Percentiles rank a stretch among this genome's conserved stretches.
Evolutionary conservation across 2,797 vertebrate genomes (phyloP).

Genomic region (Decapterus maruadsi): DNA sequence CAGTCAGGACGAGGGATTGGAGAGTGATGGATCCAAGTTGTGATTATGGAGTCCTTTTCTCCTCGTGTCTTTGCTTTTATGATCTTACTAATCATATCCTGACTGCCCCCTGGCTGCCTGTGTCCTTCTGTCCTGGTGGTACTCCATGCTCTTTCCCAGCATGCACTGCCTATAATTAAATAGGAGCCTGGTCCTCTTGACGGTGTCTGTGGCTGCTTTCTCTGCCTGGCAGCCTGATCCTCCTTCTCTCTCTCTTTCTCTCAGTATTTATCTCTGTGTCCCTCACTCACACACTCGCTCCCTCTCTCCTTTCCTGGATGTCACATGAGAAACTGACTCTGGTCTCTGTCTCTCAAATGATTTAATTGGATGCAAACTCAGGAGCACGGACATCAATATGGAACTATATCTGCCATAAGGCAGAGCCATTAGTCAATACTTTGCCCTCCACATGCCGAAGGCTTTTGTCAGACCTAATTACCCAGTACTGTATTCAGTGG

Average conservation of each 20-base stretch:
- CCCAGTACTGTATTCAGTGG: conserved; percentile 79
- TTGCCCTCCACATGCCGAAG: conserved; percentile 75
- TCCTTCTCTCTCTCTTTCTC: conserved; percentile 25
- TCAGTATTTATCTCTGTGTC: conserved; percentile 29
- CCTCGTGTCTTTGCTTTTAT: conserved; percentile 82
- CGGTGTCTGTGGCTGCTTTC: conserved; percentile 72
- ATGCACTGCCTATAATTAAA: conserved; percentile 84
- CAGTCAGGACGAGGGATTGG: conserved; percentile 73
- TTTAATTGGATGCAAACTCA: conserved; percentile 87
- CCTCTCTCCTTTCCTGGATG: conserved; percentile 68
- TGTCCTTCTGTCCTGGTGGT: conserved; percentile 82
- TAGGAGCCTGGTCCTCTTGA: conserved; percentile 76
- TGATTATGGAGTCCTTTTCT: conserved; percentile 79
- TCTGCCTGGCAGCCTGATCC: conserved; percentile 72
- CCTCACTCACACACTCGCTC: conserved; percentile 47
- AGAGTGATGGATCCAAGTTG: conserved; percentile 74
- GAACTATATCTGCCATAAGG: conserved; percentile 84
- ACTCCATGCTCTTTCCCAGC: conserved; percentile 76
- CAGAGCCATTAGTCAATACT: conserved; percentile 84
- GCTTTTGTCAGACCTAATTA: conserved; percentile 86
- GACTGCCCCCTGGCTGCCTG: conserved; percentile 79
- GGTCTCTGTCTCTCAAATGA: conserved; percentile 84
- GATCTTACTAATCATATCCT: conserved; percentile 83
- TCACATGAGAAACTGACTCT: conserved; percentile 82
- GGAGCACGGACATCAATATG: conserved; percentile 80